Conservation (phyloP, 37 sponge, comb jelly and placozoan genomes). For the Chondrilla cf. caribensis region DNA sequence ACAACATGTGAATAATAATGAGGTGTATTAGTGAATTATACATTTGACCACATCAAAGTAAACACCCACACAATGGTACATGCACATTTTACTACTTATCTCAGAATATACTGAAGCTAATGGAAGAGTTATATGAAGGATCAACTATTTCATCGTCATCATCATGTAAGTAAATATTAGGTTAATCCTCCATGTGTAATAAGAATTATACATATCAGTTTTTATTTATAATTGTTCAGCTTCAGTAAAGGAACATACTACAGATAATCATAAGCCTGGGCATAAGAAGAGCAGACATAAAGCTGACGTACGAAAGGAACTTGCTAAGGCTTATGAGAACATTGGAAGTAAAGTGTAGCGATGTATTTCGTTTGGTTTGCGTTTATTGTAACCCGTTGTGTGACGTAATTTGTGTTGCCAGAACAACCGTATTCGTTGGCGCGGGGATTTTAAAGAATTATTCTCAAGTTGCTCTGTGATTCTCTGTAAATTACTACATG, state of each 20-base stretch:
- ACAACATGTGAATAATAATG: no score
- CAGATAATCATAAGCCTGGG: neutral
- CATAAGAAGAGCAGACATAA: neutral
- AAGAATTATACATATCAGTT: neutral
- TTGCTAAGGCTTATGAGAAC: slow-evolving; percentile 24
- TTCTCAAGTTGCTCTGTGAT: neutral
- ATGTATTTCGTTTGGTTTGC: neutral
- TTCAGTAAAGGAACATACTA: neutral
- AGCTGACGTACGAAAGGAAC: slow-evolving; percentile 2
- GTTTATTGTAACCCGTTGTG: no score
- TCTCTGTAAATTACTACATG: no score
- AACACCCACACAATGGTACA: no score
- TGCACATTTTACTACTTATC: no score
- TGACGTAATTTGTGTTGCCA: slow-evolving; percentile 2
- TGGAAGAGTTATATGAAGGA: slow-evolving; percentile 15
- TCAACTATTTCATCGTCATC: neutral
- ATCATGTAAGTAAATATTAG: neutral
- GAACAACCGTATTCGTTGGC: neutral
- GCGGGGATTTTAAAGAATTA: neutral
- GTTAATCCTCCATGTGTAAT: neutral
- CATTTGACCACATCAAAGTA: no score
- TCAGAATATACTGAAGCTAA: neutral
- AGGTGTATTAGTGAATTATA: no score
- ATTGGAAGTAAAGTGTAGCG: slow-evolving; percentile 20
- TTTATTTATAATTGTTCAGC: neutral